Base-by-base conservation (phyloP, 2,113 vertebrate genomes). In the Onychostoma macrolepis region DNA sequence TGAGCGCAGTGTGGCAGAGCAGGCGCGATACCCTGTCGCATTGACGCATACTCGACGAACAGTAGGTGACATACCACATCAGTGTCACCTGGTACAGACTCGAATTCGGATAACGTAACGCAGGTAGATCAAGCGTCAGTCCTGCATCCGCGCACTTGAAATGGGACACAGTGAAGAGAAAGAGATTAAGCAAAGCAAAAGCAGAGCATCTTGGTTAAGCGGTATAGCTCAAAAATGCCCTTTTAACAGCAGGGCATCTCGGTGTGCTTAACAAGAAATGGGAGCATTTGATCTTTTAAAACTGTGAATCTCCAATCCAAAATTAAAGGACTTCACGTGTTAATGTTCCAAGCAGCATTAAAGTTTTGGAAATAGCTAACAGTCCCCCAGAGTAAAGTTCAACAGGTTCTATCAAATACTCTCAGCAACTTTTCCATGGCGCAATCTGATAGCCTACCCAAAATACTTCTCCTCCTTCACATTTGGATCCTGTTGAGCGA, bases 401-500 rank as follows among this genome's bases (percentile, higher is more conserved):
- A 93, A 91, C 90, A 89, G 48, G 85, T 93, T 80, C 41, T 28
- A 33, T 83, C 43, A 83, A 83, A 43, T 81, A 48, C 80, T 69
- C 91, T 88, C 28, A 89, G 90, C 83, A 93, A 92, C 87, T 86
- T 92, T 93, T 91, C 88, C 79, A 88, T 90, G 89, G 91, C 89
- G 92, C 94, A 94, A 94, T 92, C 85, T 88, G 90, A 94, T 93
- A 94, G 84, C 48, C 80, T 63, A 6, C 50, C 80, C 94, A 90
- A 90, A 93, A 53, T 94, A 92, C 93, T 85, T 84, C 93, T 90
- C 89, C 83, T 89, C 87, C 93, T 93, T 94, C 92, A 95, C 48
- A 95, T 94, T 94, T 89, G 90, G 87, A 90, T 93, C 94, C 94
- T 94, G 95, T 94, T 94, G 94, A 92, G 94, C 93, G 89, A 90